A percentile compares a stretch with the other conserved stretches of the same genome.
Conservation (phyloP, 2,113 vertebrate genomes). For the Brachyhypopomus gauderio region DNA sequence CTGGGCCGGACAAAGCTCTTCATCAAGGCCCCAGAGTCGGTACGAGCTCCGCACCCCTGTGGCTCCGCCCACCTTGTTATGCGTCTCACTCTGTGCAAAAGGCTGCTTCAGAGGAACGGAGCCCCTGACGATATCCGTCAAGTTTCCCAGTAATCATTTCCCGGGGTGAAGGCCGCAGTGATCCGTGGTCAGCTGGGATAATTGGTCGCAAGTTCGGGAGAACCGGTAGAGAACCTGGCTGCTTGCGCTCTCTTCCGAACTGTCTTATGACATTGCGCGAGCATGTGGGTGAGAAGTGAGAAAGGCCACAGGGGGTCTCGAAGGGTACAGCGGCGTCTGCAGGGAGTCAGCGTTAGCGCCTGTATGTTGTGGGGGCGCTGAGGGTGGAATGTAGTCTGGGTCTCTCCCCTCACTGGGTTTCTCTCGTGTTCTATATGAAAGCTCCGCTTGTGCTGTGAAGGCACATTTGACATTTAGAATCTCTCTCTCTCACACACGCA, state of each 20-base stretch:
- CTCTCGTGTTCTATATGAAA: slow-evolving; percentile 67
- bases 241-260: neutral
- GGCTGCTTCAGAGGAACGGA: too few relatives aligned
- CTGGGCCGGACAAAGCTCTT: slow-evolving; percentile 92
- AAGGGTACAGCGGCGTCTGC: too few relatives aligned
- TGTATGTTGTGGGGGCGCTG: neutral
- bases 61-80: neutral
- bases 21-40: slow-evolving; percentile 96
- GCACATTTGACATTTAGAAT: slow-evolving; percentile 67
- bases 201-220: too few relatives aligned
- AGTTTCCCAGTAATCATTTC: too few relatives aligned
- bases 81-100: too few relatives aligned
- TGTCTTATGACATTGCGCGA: too few relatives aligned
- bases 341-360: neutral
- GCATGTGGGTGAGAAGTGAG: too few relatives aligned
- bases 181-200: too few relatives aligned
- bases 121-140: too few relatives aligned
- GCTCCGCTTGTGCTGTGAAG: slow-evolving; percentile 67
- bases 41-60: slow-evolving; percentile 67
- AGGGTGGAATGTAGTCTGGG: slow-evolving; percentile 49
- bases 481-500: slow-evolving; percentile 46
- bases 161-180: too few relatives aligned
- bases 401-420: slow-evolving; percentile 62
- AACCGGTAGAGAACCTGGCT: too few relatives aligned
- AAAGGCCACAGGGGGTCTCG: too few relatives aligned